These are phyloP conservation scores for Apodemia mormo DNA, from an alignment of 2,888 invertebrate species.

Conservation along the genomic window DNA sequence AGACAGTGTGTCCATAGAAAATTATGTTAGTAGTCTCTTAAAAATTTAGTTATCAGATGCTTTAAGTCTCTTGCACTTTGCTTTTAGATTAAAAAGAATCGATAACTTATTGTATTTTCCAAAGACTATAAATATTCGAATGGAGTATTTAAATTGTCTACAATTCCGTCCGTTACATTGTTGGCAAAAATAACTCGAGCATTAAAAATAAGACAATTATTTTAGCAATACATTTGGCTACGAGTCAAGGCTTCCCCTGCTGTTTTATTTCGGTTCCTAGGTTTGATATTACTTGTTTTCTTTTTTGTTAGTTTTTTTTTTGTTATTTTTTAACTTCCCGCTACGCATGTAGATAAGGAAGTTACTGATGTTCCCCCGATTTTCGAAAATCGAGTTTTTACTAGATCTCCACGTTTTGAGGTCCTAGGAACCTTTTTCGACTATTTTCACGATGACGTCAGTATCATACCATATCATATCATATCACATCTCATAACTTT, in stretches of 20 bases:
- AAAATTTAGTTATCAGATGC: no score
- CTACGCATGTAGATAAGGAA: no score
- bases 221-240: conserved; percentile 9
- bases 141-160: not conserved
- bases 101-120: not conserved
- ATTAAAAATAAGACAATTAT: conserved; percentile 13
- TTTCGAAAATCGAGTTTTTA: no score
- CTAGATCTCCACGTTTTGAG: no score
- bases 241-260: conserved; percentile 10
- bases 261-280: conserved; percentile 15
- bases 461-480: no score
- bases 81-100: not conserved
- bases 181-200: conserved; percentile 1
- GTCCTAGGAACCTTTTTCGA: no score
- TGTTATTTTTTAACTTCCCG: not conserved
- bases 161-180: not conserved
- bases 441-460: no score
- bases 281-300: conserved; percentile 3
- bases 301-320: not conserved
- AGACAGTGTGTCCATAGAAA: no score
- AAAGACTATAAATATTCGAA: not conserved
- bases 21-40: no score
- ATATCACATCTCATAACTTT: no score
- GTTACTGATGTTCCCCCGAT: no score
- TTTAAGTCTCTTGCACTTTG: no score